A percentile compares a stretch with the other conserved stretches of the same genome.
phyloP scores from a whole-genome alignment of 2,888 invertebrate species.

The Nomada hirtipes region DNA sequence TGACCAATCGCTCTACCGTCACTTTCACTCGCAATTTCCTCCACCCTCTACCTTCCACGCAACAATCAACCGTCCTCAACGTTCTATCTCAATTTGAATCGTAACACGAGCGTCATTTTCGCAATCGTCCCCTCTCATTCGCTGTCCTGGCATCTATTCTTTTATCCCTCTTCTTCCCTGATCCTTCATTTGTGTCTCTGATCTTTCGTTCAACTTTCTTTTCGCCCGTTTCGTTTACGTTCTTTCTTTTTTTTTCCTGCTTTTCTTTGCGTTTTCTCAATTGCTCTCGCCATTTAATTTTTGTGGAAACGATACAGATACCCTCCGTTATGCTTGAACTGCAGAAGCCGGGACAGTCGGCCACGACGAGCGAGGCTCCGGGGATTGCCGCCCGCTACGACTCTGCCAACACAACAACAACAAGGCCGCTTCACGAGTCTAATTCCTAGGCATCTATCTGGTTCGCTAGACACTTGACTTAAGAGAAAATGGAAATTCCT shows the following conservation, averaged over 20 bases:
- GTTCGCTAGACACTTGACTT: slow-evolving; percentile 70
- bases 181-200: slow-evolving; percentile 28
- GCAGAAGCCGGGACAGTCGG: slow-evolving; percentile 95
- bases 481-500: slow-evolving; percentile 78
- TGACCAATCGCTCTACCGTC: slow-evolving; percentile 34
- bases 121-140: slow-evolving; percentile 16
- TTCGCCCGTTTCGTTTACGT: no score
- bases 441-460: slow-evolving; percentile 77
- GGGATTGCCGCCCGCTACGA: slow-evolving; percentile 88
- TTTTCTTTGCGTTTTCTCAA: neutral
- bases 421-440: slow-evolving; percentile 83
- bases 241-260: no score
- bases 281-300: slow-evolving; percentile 37
- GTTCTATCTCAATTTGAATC: slow-evolving; percentile 36
- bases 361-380: slow-evolving; percentile 95
- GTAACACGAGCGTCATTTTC: slow-evolving; percentile 9
- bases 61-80: slow-evolving; percentile 8
- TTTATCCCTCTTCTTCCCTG: slow-evolving; percentile 1
- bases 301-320: slow-evolving; percentile 87
- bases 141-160: neutral
- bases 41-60: neutral
- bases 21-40: slow-evolving; percentile 36
- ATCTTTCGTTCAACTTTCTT: slow-evolving; percentile 14
- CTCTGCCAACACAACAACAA: slow-evolving; percentile 84
- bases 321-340: slow-evolving; percentile 95